Base-by-base conservation (phyloP, 2,113 vertebrate genomes). In the Hippocampus guttulatus region DNA sequence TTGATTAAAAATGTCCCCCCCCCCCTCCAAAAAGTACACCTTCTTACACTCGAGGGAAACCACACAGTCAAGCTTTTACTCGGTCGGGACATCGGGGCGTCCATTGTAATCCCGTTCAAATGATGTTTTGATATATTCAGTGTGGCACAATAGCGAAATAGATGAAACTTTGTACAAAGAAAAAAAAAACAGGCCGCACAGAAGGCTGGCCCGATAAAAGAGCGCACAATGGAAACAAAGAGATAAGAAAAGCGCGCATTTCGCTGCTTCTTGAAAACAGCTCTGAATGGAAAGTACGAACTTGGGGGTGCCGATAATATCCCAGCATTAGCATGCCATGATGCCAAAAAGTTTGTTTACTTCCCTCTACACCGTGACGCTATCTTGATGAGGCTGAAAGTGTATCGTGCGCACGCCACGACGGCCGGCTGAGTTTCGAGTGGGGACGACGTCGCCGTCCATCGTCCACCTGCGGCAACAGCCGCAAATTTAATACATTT, bases 61-160 rank as follows among this genome's bases (percentile, higher is more conserved):
- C 51, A 74, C 57, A 16, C 33, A 18, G 40, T 54, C 21, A 66
- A 77, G 73, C 60, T 74, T 75, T 72, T n/a, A 61, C 77, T 77
- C 71, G 64, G 81, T 69, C 70, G 68, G 78, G 64, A 84, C 63
- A 38, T 38, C 33, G 74, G 1, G 73, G 64, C 75, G 20, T 70
- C 74, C 78, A 74, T 58, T 71, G 68, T 84, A 85, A 86, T 84
- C 76, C 79, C 76, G 67, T 65, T 79, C 75, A 76, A 69, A 82
- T 69, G 71, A 77, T 51, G 68, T 63, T 80, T 75, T 25, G 72
- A 75, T 74, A 76, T 75, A 81, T 85, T 85, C 78, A 77, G 2
- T 67, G 57, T 75, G 70, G 83, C 81, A 89, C 79, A 87, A 82
- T 76, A 55, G 73, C 64, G 16, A 69, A 81, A 85, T 76, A 80